Conservation (phyloP, 2,888 invertebrate genomes). For the Cephus pulcher region DNA sequence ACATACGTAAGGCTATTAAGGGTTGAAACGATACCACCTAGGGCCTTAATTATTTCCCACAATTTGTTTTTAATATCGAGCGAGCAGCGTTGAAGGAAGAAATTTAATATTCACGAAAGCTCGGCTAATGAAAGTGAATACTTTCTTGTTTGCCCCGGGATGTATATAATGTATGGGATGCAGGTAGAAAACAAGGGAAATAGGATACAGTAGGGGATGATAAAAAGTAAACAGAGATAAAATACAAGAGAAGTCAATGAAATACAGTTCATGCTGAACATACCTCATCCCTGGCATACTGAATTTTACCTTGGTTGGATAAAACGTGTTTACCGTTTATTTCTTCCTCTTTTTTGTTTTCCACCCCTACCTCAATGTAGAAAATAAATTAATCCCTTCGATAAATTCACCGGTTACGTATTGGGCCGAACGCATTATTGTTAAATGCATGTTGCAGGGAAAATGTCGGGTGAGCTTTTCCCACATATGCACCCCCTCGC, state of each 20-base stretch:
- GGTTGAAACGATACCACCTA: not conserved
- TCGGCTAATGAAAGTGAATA: not conserved
- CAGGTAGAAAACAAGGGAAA: not conserved
- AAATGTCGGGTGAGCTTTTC: not conserved
- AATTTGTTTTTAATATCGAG: not conserved
- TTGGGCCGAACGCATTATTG: not conserved
- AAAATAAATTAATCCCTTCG: constrained; percentile 5
- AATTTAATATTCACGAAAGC: not conserved
- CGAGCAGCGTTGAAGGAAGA: not conserved
- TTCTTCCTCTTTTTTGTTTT: not conserved
- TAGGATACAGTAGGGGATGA: not conserved
- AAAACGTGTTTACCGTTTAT: not conserved
- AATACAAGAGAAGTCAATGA: not conserved
- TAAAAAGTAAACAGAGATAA: not conserved
- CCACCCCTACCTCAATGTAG: not conserved
- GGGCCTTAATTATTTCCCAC: not conserved
- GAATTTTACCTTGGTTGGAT: not conserved
- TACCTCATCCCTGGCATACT: not conserved
- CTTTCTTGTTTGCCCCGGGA: not conserved
- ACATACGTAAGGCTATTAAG: not conserved
- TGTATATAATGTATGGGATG: not conserved
- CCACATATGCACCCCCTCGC: not conserved
- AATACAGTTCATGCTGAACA: not conserved
- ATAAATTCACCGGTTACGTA: not conserved
- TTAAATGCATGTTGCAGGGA: not conserved